Evolutionary conservation across 2,797 vertebrate genomes (phyloP), one percentile per base, ranked within the genome.

Genomic region (Sebastes alutus): DNA sequence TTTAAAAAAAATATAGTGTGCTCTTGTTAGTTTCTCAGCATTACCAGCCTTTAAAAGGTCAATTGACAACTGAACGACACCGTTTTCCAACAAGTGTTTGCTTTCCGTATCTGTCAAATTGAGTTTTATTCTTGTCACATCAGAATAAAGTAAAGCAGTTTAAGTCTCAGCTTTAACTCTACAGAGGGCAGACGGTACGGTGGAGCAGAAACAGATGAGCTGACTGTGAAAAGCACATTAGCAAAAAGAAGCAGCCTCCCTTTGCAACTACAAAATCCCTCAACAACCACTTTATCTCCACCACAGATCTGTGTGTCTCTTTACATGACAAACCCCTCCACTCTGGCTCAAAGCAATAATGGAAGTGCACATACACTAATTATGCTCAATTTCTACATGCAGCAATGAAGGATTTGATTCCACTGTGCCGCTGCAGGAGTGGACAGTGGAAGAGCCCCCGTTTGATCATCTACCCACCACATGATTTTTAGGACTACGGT

Each of bases 331-430:
- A 70, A 81, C 67, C 29, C 64, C 64, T 80, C 85, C 29, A 55
- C 80, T 42, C 33, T 79, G 75, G 55, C 59, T 80, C 74, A 5
- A 22, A 87, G 66, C 38, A 71, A 71, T 72, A 64, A 32, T 82
- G 75, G 32, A 52, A 75, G 68, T 59, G 66, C 25, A 29, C 84
- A 86, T 87, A 80, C 80, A 84, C n/a, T 56, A 25, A 83, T 46
- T 82, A 73, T 63, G 63, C 63, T 77, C 29, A 67, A 1, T 77
- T 69, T 84, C 30, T 58, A 56, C 65, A 78, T 85, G 85, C 82
- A 82, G 73, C 23, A 60, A 63, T 78, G 49, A 78, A 66, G 75
- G 68, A 80, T 70, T 68, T 8, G 32, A 74, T 71, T 91, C 27
- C 27, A 62, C 66, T 4, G 29, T 32, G 66, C 70, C 6, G 5